These are phyloP conservation scores for Parapristionchus giblindavisi DNA, from an alignment of 2,888 invertebrate genomes.

Conservation along the genomic window DNA sequence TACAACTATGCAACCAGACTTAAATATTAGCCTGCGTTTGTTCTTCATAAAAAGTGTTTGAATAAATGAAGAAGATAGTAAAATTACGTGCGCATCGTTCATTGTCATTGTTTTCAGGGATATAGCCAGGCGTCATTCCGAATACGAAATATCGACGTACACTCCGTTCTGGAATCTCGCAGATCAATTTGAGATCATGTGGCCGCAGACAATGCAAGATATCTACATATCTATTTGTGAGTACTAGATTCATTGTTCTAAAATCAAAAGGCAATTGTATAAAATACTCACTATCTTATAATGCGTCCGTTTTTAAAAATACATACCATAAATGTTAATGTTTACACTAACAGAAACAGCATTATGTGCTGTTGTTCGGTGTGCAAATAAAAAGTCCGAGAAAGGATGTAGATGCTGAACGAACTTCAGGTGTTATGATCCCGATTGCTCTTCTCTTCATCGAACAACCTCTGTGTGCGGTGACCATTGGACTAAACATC, in stretches of 20 bases:
- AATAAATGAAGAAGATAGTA: background rate
- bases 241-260: background rate
- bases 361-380: too few relatives aligned
- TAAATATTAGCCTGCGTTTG: too few relatives aligned
- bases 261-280: too few relatives aligned
- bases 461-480: conserved; percentile 61
- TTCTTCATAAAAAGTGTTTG: too few relatives aligned
- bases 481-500: conserved; percentile 55
- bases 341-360: too few relatives aligned
- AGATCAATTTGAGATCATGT: conserved; percentile 65
- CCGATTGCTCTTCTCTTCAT: conserved; percentile 60
- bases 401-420: background rate
- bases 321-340: too few relatives aligned
- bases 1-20: background rate
- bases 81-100: too few relatives aligned
- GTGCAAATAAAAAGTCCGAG: background rate
- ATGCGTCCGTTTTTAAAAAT: too few relatives aligned
- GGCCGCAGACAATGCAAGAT: conserved; percentile 65
- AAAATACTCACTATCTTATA: too few relatives aligned
- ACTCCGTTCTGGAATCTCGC: conserved; percentile 63
- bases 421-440: conserved; percentile 61
- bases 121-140: conserved; percentile 42
- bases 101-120: conserved; percentile 41
- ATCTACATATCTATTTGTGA: conserved; percentile 60
- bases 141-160: conserved; percentile 52